Percentiles rank a stretch among this genome's conserved stretches.
These are phyloP conservation scores for Drosophila kanapiae DNA, from an alignment of 1,140 invertebrate genomes.

Conservation along the genomic window DNA sequence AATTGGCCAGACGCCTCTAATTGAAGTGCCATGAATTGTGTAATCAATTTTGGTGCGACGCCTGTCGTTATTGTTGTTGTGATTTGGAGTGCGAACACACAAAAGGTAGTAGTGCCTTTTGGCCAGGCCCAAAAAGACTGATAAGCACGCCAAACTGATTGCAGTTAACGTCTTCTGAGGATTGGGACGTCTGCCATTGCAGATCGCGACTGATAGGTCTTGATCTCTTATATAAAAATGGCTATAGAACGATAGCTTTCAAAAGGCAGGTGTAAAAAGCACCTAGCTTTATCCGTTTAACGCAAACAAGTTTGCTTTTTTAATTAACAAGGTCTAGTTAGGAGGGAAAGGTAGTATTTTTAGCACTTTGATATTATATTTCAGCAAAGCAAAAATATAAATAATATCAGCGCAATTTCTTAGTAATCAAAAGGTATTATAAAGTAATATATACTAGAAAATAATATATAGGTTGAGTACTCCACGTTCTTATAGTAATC, in stretches of 20 bases:
- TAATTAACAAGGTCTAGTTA: slow-evolving; percentile 1
- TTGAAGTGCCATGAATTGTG: slow-evolving; percentile 60
- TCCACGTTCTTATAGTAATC: neutral
- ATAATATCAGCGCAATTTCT: neutral
- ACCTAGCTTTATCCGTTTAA: neutral
- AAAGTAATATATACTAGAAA: neutral
- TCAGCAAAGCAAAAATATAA: neutral
- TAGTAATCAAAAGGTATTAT: neutral
- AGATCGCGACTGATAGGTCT: slow-evolving; percentile 8
- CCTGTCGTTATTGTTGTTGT: slow-evolving; percentile 19
- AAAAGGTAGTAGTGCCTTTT: slow-evolving; percentile 7
- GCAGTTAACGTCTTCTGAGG: slow-evolving; percentile 18
- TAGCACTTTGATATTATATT: neutral
- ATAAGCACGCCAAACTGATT: slow-evolving; percentile 47
- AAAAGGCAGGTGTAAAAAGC: neutral
- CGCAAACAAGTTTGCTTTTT: slow-evolving; percentile 7
- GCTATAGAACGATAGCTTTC: neutral
- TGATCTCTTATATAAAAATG: slow-evolving; percentile 35
- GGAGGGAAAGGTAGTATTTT: neutral
- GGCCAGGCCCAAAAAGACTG: slow-evolving; percentile 25
- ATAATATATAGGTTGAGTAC: neutral
- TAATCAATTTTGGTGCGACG: slow-evolving; percentile 53
- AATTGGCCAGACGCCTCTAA: slow-evolving; percentile 45
- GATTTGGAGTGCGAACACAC: slow-evolving; percentile 40
- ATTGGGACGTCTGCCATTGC: slow-evolving; percentile 20